Evolutionary conservation across 2,888 invertebrate species (phyloP), one percentile per base, ranked within the genome.

Genomic region (Cephus pulcher): DNA sequence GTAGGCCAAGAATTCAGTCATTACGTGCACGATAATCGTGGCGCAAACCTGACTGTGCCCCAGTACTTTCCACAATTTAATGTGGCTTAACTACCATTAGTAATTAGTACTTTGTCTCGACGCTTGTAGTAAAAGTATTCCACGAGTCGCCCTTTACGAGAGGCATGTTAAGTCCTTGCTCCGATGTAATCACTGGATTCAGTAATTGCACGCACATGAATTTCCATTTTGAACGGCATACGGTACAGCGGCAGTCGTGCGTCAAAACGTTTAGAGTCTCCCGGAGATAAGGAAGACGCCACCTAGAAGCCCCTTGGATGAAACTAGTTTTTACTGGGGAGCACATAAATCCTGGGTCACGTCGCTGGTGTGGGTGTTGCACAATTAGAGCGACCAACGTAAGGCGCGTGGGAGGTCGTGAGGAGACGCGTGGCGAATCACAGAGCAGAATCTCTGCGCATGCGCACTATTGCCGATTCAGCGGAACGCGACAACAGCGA

Each of bases 21-120:
- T 85, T 83, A 84, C 73, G 79, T 76, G 79, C 74, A 70, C 35
- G 78, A 75, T 75, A 80, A 81, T 75, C 76, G 80, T 82, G 79
- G 76, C 73, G 78, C 70, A 79, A 78, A 79, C 77, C 73, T 76
- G 73, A 76, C 33, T 37, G 34, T 77, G 74, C 79, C 34, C 77
- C 40, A 34, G 32, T 73, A n/a, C 75, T 76, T 75, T 69, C 40
- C 82, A 85, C 85, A 82, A 85, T 85, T 85, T 84, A 84, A 82
- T 84, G 80, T 80, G 80, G 84, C 85, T 86, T 88, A 88, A 88
- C 86, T 85, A 85, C 82, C 83, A 83, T 81, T 83, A 82, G 87
- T 88, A 88, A 88, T 85, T 85, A 85, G 86, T 84, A 85, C 85
- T 84, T 84, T 85, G 84, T 86, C 84, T 82, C 79, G 80, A 77